Evolutionary conservation across 2,888 invertebrate species (phyloP).

Genomic region (Rhabditoides inermis): DNA sequence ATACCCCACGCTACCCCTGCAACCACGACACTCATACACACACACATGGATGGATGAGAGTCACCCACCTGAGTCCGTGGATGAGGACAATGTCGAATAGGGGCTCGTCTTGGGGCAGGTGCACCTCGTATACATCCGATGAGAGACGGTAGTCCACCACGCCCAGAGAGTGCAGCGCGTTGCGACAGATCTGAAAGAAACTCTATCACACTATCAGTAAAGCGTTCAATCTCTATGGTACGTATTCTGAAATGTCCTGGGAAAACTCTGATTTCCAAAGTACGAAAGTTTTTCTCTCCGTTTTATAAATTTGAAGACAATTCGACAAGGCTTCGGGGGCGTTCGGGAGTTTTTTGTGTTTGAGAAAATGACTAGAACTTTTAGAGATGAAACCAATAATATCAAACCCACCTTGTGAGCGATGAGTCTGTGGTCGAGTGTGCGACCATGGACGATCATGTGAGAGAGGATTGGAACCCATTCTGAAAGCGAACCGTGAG

Average conservation of each 20-base stretch:
- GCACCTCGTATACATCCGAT: conserved; percentile 40
- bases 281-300: not conserved
- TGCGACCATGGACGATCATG: conserved; percentile 26
- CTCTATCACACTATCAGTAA: not conserved
- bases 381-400: not conserved
- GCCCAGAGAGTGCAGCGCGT: conserved; percentile 29
- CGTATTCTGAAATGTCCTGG: not conserved
- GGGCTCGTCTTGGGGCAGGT: conserved; percentile 21
- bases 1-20: conserved; percentile 40
- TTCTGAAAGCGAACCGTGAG: conserved; percentile 29
- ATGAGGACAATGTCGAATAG: conserved; percentile 43
- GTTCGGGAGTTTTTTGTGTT: not conserved
- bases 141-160: conserved; percentile 17
- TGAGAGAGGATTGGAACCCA: conserved; percentile 35
- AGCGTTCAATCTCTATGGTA: not conserved
- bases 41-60: too few relatives aligned
- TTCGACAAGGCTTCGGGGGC: not conserved
- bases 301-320: not conserved
- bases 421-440: conserved; percentile 29
- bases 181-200: conserved; percentile 30
- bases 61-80: conserved; percentile 44
- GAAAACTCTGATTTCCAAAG: not conserved
- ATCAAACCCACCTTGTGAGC: conserved; percentile 31
- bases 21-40: too few relatives aligned
- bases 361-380: not conserved